Percentiles rank a stretch among this genome's conserved stretches.
Conservation (phyloP, 1,140 invertebrate genomes). For the Drosophila sp. region DNA sequence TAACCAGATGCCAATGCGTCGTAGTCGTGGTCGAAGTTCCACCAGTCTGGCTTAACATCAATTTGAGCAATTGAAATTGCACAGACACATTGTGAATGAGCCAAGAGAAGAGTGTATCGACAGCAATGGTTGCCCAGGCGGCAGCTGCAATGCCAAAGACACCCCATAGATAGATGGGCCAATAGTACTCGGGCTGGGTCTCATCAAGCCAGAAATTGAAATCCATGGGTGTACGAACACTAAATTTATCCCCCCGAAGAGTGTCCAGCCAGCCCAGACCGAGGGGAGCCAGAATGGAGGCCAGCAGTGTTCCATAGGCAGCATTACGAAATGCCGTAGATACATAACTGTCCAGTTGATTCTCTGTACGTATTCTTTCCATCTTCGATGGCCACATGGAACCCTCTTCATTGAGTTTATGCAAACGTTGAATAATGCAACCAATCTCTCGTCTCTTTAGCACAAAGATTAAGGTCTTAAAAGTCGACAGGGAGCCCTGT, state of each 20-base stretch:
- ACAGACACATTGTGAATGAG: slow-evolving; percentile 50
- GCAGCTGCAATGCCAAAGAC: slow-evolving; percentile 32
- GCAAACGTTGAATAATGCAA: slow-evolving; percentile 27
- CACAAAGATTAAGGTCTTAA: slow-evolving; percentile 37
- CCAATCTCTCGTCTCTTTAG: slow-evolving; percentile 29
- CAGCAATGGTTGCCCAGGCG: slow-evolving; percentile 32
- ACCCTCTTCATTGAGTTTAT: slow-evolving; percentile 26
- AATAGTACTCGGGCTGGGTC: slow-evolving; percentile 24
- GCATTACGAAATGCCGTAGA: slow-evolving; percentile 37
- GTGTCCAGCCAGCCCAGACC: slow-evolving; percentile 20
- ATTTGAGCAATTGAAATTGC: slow-evolving; percentile 45
- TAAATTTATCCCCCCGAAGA: slow-evolving; percentile 14
- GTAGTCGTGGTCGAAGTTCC: too few species aligned
- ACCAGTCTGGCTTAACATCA: not conserved
- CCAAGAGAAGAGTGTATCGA: slow-evolving; percentile 58
- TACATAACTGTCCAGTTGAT: slow-evolving; percentile 34
- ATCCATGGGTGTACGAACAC: slow-evolving; percentile 48
- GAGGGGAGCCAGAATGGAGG: slow-evolving; percentile 35
- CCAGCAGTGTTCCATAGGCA: slow-evolving; percentile 22
- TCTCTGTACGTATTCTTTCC: slow-evolving; percentile 25
- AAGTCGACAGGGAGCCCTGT: slow-evolving; percentile 38
- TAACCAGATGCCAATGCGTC: slow-evolving; percentile 7
- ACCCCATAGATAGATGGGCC: slow-evolving; percentile 50
- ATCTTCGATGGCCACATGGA: not conserved
- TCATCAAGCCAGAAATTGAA: slow-evolving; percentile 58